Conservation (phyloP, 2,797 vertebrate genomes). For the Argentina silus region DNA sequence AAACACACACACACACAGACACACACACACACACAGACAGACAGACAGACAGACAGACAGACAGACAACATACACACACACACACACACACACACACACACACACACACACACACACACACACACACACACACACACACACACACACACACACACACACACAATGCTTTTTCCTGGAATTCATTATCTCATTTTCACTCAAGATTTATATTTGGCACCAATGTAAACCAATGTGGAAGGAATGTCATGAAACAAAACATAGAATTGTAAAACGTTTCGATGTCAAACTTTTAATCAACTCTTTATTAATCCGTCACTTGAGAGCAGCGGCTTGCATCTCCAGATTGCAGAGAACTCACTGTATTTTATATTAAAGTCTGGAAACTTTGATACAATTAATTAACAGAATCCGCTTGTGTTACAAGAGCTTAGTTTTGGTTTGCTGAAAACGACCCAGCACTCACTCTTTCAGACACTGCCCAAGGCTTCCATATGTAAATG, state of each 20-base stretch:
- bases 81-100: too few relatives aligned
- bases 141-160: too few relatives aligned
- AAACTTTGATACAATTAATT: constrained; percentile 46
- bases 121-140: too few relatives aligned
- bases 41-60: too few relatives aligned
- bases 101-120: too few relatives aligned
- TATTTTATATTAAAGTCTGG: constrained; percentile 36
- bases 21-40: too few relatives aligned
- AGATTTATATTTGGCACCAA: constrained; percentile 41
- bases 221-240: constrained; percentile 37
- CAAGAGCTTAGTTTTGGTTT: constrained; percentile 47
- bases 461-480: constrained; percentile 26
- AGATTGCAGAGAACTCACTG: constrained; percentile 19
- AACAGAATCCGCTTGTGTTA: constrained; percentile 38
- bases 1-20: too few relatives aligned
- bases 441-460: constrained; percentile 20
- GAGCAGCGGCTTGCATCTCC: constrained; percentile 42
- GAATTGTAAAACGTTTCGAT: constrained; percentile 47
- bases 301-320: constrained; percentile 55
- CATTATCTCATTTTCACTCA: constrained; percentile 3
- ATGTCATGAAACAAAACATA: constrained; percentile 45
- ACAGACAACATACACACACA: too few relatives aligned
- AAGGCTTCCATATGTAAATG: constrained; percentile 17
- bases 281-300: constrained; percentile 51
- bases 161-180: not conserved